Evolutionary conservation across 2,113 vertebrate species (phyloP).

Genomic region (Bubo blakistoni): DNA sequence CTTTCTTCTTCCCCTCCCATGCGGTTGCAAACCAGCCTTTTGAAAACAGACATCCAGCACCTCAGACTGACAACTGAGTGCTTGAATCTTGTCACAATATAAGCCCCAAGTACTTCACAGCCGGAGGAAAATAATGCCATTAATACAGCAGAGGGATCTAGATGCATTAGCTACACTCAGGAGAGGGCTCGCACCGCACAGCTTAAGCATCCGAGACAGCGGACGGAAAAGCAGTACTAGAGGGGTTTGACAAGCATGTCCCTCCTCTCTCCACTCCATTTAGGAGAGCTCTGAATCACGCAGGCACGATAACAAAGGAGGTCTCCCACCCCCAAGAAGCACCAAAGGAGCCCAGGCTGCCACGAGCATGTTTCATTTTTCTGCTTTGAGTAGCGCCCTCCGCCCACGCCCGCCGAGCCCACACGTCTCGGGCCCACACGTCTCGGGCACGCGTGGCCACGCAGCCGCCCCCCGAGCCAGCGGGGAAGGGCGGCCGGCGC

Average conservation of each 20-base stretch:
- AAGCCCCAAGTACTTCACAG: neutral
- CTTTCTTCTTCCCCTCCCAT: neutral
- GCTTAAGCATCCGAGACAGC: neutral
- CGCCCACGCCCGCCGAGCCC: neutral
- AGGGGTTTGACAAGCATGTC: neutral
- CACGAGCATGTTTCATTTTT: neutral
- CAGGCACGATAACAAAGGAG: neutral
- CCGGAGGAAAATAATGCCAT: neutral
- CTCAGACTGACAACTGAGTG: neutral
- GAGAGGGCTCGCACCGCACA: neutral
- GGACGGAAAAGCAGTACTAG: neutral
- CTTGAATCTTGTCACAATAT: neutral
- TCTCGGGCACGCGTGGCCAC: too few relatives aligned
- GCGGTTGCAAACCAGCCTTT: neutral
- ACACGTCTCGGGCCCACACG: neutral
- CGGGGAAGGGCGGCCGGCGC: fast-evolving
- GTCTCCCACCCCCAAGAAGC: neutral
- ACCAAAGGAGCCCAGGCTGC: neutral
- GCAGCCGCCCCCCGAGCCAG: neutral
- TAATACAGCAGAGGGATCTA: neutral
- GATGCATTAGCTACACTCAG: neutral
- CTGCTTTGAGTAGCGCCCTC: neutral
- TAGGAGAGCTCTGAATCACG: neutral
- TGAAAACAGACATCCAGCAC: neutral
- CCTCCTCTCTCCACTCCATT: neutral